Conservation (phyloP, 1,140 invertebrate species). For the Drosophila parvula region DNA sequence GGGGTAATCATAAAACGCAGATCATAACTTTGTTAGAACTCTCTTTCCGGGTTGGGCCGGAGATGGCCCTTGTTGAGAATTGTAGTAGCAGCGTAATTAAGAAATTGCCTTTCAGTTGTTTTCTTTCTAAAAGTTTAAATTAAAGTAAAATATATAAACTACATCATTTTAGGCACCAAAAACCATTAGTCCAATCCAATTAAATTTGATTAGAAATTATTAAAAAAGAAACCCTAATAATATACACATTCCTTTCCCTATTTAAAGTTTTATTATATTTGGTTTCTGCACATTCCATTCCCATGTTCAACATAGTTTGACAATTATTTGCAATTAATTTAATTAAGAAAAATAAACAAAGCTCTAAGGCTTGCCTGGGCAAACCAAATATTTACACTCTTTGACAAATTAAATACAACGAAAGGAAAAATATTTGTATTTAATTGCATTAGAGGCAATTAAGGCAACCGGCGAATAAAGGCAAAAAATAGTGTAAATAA, state of each 20-base stretch:
- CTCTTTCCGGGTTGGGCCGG: constrained; percentile 15
- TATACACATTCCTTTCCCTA: constrained; percentile 1
- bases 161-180: background rate
- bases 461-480: constrained; percentile 36
- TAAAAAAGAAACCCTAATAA: background rate
- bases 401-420: constrained; percentile 61
- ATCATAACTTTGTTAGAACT: constrained; percentile 27
- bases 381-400: constrained; percentile 55
- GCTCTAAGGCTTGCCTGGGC: background rate
- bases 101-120: background rate
- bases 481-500: constrained; percentile 41
- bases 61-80: background rate
- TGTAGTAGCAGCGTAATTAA: too few relatives aligned
- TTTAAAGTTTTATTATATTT: background rate
- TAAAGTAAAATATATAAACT: background rate
- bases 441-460: constrained; percentile 76
- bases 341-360: constrained; percentile 40
- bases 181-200: background rate
- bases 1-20: constrained; percentile 16
- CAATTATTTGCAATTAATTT: constrained; percentile 58
- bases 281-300: constrained; percentile 26
- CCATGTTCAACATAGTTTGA: constrained; percentile 39
- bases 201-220: constrained; percentile 1
- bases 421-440: constrained; percentile 66
- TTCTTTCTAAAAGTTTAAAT: background rate